Conservation (phyloP, 2,113 vertebrate species). For the Toxotes chatareus region DNA sequence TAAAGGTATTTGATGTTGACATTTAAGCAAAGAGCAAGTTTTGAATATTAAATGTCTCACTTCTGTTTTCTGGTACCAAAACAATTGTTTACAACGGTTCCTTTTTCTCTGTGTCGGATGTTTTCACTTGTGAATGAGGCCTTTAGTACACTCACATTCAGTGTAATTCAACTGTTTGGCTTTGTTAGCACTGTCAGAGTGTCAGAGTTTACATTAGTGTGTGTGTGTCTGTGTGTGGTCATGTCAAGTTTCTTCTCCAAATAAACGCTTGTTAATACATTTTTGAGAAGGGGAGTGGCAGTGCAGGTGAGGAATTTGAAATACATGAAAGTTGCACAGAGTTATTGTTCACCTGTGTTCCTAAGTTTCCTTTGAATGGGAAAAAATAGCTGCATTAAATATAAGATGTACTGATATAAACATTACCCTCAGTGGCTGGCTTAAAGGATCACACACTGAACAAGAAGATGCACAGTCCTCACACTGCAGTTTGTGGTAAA, state of each 20-base stretch:
- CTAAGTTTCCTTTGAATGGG: background rate
- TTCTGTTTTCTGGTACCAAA: conserved; percentile 34
- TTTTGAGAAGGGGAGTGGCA: background rate
- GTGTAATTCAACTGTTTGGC: background rate
- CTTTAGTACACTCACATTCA: conserved; percentile 11
- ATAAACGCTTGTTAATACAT: background rate
- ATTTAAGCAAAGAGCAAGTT: conserved; percentile 62
- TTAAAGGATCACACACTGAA: background rate
- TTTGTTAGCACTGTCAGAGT: conserved; percentile 7
- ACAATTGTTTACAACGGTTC: conserved; percentile 24
- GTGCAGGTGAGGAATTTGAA: background rate
- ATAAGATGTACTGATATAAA: background rate
- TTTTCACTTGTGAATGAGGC: conserved; percentile 22
- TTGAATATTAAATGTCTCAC: conserved; percentile 50
- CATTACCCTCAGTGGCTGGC: background rate
- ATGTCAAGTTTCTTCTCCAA: background rate
- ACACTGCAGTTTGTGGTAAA: background rate
- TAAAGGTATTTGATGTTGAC: conserved; percentile 56
- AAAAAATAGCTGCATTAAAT: background rate
- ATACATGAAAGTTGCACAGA: background rate
- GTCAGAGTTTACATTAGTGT: conserved; percentile 1
- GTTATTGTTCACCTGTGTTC: background rate
- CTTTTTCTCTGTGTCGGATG: background rate
- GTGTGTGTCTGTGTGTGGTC: background rate
- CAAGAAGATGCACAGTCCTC: background rate